These are phyloP conservation scores for Synergus itoensis DNA, from an alignment of 2,888 invertebrate genomes.

Conservation along the genomic window DNA sequence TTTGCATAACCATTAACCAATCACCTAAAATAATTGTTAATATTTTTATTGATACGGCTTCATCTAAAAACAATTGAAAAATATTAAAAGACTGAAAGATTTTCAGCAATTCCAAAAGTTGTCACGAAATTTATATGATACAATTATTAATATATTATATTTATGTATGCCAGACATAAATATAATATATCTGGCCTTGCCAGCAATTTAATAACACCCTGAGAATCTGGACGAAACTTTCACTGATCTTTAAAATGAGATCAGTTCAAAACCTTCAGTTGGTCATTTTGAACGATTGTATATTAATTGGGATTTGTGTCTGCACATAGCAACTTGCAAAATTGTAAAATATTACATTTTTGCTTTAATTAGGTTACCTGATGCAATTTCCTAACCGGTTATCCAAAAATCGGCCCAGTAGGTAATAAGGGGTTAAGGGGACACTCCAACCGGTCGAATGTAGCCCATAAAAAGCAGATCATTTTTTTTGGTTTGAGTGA, in stretches of 20 bases:
- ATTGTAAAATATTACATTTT: constrained; percentile 19
- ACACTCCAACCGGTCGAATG: constrained; percentile 30
- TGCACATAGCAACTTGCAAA: not conserved
- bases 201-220: constrained; percentile 13
- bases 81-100: no score
- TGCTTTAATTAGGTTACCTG: constrained; percentile 5
- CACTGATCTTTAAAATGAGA: constrained; percentile 29
- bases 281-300: constrained; percentile 13
- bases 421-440: constrained; percentile 33
- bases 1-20: no score
- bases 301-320: not conserved
- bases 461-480: constrained; percentile 39
- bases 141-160: no score
- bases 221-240: not conserved
- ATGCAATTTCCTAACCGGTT: constrained; percentile 29
- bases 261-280: not conserved
- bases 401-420: constrained; percentile 10
- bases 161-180: no score
- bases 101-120: no score
- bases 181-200: not conserved
- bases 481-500: constrained; percentile 8
- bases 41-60: no score
- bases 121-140: no score
- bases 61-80: no score
- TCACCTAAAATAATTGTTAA: not conserved